Base-by-base conservation (phyloP, 1,140 invertebrate species). In the Ips typographus region DNA sequence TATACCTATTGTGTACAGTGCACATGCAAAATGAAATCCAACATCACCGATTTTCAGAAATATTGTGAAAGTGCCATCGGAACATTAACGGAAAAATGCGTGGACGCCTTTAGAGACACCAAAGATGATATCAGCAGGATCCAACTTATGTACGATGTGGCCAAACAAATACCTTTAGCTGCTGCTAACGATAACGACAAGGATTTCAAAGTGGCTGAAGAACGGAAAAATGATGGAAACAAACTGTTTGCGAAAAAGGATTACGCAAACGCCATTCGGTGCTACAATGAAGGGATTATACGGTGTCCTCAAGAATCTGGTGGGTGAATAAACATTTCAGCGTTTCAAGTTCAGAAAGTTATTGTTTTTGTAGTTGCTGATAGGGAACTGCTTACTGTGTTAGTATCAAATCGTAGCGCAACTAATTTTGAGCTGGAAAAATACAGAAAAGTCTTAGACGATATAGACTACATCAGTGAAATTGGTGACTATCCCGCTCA, bases 371-470 rank as follows among this genome's bases (percentile, higher is more conserved):
- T 51, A 73, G 77, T 75, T 71, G 44, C 80, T 77, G 68, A 74
- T 83, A 84, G 79, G 65, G 82, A 83, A 76, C 88, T 94, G 55
- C 75, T 94, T 1, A 84, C 92, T 0, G 86, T 95, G 49, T 84
- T 91, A 2, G 85, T 91, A 70, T 94, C 92, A 2, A 98, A 97
- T 80, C 86, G 95, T 59, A 96, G 94, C 6, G 94, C 94, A 1
- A 89, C 91, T 1, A 83, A 95, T 2, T 94, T 91, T 77, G 92
- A 95, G 77, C 77, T 95, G 77, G 83, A 90, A 59, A 84, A 88
- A 64, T 90, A 88, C 79, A 82, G 89, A 72, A 81, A 93, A 71
- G 87, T 83, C 68, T 91, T 92, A 0, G 85, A 88, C 73, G 94
- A 92, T 78, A 85, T 91, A 47, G 82, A 93, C 60, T 89, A 89